Percentiles rank a stretch among this genome's conserved stretches.
Evolutionary conservation across 64 coral and sea anemone genomes (phyloP).

Genomic region (Cladopsammia gracilis): DNA sequence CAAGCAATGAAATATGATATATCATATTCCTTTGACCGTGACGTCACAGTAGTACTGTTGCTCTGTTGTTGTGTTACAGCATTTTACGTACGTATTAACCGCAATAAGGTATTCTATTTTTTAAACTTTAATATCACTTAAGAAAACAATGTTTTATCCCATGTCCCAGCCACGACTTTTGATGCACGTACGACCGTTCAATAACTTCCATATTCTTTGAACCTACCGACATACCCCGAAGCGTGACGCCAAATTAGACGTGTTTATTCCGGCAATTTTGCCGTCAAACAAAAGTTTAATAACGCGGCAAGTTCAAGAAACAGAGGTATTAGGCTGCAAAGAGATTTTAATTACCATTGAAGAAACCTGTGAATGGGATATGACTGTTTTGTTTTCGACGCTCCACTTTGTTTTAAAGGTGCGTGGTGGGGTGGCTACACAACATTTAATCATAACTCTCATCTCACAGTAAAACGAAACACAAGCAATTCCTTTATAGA

Average conservation of each 20-base stretch:
- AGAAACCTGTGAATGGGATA: not conserved
- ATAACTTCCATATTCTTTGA: not conserved
- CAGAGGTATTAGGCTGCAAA: not conserved
- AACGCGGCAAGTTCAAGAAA: not conserved
- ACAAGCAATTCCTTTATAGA: not conserved
- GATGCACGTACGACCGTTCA: not conserved
- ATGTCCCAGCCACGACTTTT: not conserved
- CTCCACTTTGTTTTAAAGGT: not conserved
- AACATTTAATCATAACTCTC: slow-evolving; percentile 16
- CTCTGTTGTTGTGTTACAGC: not conserved
- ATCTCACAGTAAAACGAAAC: slow-evolving; percentile 13
- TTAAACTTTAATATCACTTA: not conserved
- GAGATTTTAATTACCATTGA: not conserved
- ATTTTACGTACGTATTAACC: not conserved
- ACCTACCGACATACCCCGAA: slow-evolving; percentile 16
- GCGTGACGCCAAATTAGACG: slow-evolving; percentile 3
- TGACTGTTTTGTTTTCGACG: not conserved
- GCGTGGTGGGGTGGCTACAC: not conserved
- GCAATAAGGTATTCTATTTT: too few species aligned
- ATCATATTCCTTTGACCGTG: not conserved
- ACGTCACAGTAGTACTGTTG: not conserved
- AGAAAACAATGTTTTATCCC: not conserved
- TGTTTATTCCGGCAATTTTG: slow-evolving; percentile 31
- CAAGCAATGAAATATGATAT: not conserved
- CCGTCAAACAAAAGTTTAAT: slow-evolving; percentile 39